These are phyloP conservation scores for Drosophila anomalata DNA, from an alignment of 2,888 invertebrate genomes.

Conservation along the genomic window DNA sequence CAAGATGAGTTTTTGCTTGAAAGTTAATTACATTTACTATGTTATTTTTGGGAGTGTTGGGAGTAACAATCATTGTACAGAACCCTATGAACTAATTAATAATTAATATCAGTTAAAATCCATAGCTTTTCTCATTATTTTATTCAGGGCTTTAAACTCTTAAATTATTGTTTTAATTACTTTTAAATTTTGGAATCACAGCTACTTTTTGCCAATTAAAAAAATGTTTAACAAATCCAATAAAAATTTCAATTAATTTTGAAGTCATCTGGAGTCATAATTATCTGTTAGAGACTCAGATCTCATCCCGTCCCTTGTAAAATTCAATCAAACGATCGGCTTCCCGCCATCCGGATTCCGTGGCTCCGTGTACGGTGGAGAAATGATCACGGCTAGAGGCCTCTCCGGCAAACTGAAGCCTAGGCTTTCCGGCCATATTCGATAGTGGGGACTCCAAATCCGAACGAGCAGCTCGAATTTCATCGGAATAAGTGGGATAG, in stretches of 20 bases:
- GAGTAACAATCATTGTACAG: no score
- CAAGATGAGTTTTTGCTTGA: background rate
- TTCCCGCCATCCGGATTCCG: conserved; percentile 90
- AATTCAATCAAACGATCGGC: conserved; percentile 86
- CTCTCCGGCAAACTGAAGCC: conserved; percentile 88
- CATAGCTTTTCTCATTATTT: no score
- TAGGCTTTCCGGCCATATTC: conserved; percentile 81
- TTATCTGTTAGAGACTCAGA: background rate
- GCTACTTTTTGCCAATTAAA: no score
- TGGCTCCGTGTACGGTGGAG: conserved; percentile 89
- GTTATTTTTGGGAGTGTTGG: no score
- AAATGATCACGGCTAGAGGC: conserved; percentile 87
- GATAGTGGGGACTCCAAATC: conserved; percentile 86
- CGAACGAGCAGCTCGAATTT: conserved; percentile 85
- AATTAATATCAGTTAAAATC: no score
- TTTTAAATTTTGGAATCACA: no score
- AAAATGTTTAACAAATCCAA: no score
- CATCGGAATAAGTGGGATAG: conserved; percentile 86
- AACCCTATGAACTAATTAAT: no score
- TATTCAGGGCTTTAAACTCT: background rate
- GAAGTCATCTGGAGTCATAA: background rate
- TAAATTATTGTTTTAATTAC: no score
- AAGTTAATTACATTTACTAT: background rate
- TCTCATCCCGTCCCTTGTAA: conserved; percentile 55
- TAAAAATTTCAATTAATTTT: no score